Conservation (phyloP, 2,888 invertebrate species). For the Drosophila hamatofila region DNA sequence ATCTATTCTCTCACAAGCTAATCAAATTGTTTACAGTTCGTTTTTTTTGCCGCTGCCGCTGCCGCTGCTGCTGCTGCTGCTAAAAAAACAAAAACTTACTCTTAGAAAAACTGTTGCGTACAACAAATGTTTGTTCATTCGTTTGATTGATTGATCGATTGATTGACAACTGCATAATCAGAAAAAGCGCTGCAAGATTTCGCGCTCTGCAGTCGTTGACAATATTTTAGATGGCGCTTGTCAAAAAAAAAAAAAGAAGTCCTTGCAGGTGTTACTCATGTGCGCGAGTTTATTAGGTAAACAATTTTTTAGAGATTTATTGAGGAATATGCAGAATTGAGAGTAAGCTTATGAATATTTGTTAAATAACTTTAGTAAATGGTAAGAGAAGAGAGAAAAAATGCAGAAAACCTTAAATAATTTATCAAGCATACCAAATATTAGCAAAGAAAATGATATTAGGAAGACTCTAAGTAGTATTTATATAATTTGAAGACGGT, state of each 20-base stretch:
- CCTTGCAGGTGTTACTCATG: neutral
- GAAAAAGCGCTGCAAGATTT: conserved; percentile 19
- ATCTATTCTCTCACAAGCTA: conserved; percentile 80
- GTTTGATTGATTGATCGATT: conserved; percentile 34
- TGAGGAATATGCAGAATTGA: neutral
- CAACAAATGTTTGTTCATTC: conserved; percentile 9
- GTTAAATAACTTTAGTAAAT: too few relatives aligned
- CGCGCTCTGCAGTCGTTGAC: conserved; percentile 35
- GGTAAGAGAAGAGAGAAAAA: too few relatives aligned
- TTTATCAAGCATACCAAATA: too few relatives aligned
- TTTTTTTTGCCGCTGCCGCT: conserved; percentile 62
- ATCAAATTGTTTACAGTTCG: conserved; percentile 84
- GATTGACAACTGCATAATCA: conserved; percentile 35
- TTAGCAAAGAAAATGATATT: too few relatives aligned
- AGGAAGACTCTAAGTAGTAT: too few relatives aligned
- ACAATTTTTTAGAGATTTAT: neutral
- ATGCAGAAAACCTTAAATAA: too few relatives aligned
- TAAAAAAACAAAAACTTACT: conserved; percentile 4
- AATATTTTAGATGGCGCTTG: neutral
- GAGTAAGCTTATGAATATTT: neutral
- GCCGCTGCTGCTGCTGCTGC: conserved; percentile 51
- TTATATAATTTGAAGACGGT: too few relatives aligned
- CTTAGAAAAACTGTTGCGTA: conserved; percentile 19
- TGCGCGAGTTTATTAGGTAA: conserved; percentile 11
- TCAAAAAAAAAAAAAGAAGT: neutral